These are phyloP conservation scores for Diorhabda carinulata DNA, from an alignment of 1,140 invertebrate genomes.

Conservation along the genomic window DNA sequence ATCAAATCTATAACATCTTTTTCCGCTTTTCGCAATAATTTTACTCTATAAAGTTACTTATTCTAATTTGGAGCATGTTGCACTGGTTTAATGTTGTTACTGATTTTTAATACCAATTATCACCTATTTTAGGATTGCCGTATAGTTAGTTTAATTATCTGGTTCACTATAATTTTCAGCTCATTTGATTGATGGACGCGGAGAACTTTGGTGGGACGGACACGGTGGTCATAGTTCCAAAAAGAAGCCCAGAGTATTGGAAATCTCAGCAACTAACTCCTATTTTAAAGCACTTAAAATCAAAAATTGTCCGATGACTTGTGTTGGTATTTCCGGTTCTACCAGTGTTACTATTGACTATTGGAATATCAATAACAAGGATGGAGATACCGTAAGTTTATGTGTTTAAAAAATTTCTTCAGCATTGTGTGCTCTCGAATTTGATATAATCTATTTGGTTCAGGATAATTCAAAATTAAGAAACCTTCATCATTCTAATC, in stretches of 20 bases:
- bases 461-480: no score
- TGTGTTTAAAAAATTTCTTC: neutral
- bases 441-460: no score
- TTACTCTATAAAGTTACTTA: no score
- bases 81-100: no score
- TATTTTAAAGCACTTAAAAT: neutral
- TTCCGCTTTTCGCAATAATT: no score
- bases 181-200: neutral
- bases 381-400: neutral
- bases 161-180: neutral
- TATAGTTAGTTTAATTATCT: no score
- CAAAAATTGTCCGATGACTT: neutral
- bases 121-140: no score
- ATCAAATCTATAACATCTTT: no score
- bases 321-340: neutral
- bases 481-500: no score
- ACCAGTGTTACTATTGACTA: neutral
- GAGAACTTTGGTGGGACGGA: slow-evolving; percentile 5
- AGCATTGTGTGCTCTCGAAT: no score
- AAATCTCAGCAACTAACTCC: neutral
- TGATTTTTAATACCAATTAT: no score
- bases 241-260: neutral
- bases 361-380: neutral
- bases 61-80: no score
- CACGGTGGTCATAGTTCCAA: neutral